Evolutionary conservation across 2,113 vertebrate genomes (phyloP).

Genomic region (Oxyruncus cristatus): DNA sequence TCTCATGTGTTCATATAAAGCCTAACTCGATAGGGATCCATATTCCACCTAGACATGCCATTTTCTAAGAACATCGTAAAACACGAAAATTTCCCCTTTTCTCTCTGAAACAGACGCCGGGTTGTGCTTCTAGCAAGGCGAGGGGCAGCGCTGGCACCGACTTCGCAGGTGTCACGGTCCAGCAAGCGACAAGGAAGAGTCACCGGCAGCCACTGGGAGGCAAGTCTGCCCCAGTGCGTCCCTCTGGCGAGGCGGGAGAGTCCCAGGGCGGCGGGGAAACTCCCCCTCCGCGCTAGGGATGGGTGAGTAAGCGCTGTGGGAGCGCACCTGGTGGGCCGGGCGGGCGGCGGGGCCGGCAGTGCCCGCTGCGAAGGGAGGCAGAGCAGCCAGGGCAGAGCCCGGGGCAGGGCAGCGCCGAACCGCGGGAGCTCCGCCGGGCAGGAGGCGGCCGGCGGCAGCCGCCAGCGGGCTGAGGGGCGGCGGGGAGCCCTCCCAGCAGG

Average conservation of each 20-base stretch:
- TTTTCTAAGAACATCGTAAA: not conserved
- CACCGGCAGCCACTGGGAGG: accelerated
- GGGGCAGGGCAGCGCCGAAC: not conserved
- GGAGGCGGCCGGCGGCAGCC: too few species aligned
- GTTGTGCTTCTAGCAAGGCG: not conserved
- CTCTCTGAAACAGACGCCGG: not conserved
- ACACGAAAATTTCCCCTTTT: not conserved
- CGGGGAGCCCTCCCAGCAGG: not conserved
- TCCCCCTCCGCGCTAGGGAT: not conserved
- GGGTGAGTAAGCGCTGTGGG: not conserved
- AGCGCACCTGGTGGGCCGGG: not conserved
- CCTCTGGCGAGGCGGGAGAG: not conserved
- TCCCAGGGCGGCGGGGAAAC: not conserved
- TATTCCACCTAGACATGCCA: not conserved
- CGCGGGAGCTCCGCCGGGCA: not conserved
- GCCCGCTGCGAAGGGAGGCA: not conserved
- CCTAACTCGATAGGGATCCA: not conserved
- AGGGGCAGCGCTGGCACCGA: not conserved
- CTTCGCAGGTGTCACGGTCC: not conserved
- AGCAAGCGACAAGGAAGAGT: not conserved
- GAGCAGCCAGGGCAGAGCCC: not conserved
- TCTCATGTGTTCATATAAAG: accelerated
- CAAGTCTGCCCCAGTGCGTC: accelerated
- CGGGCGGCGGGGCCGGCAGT: not conserved
- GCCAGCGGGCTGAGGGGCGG: not conserved